Evolutionary conservation across 2,113 vertebrate genomes (phyloP).

Genomic region (Ancistrus triradiatus): DNA sequence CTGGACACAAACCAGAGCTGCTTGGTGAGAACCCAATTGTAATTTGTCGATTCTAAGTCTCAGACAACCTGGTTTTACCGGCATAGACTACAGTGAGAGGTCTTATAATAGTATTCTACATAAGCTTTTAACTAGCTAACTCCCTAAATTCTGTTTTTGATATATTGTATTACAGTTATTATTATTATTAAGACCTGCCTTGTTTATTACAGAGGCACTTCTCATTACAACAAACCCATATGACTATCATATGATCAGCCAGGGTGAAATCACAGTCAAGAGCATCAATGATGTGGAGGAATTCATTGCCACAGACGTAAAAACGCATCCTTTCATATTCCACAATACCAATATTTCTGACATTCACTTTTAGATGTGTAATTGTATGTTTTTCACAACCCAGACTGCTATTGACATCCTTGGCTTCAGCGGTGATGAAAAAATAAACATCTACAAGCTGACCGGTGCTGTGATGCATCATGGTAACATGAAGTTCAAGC

Average conservation of each 20-base stretch:
- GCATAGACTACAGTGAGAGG: no score
- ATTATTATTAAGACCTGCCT: not conserved
- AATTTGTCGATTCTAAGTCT: not conserved
- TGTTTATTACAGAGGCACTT: slow-evolving; percentile 60
- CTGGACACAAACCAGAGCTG: slow-evolving; percentile 65
- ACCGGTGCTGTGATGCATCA: slow-evolving; percentile 54
- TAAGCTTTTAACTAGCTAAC: no score
- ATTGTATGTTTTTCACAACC: no score
- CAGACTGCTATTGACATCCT: slow-evolving; percentile 63
- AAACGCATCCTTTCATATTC: not conserved
- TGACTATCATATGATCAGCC: slow-evolving; percentile 79
- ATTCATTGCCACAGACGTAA: slow-evolving; percentile 85
- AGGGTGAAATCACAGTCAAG: slow-evolving; percentile 82
- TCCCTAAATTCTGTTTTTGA: no score
- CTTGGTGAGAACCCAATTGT: slow-evolving; percentile 47
- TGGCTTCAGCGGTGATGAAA: slow-evolving; percentile 60
- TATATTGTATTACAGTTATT: no score
- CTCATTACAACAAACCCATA: slow-evolving; percentile 85
- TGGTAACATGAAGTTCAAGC: slow-evolving; percentile 53
- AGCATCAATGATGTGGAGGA: slow-evolving; percentile 87
- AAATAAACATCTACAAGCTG: slow-evolving; percentile 61
- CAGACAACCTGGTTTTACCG: not conserved
- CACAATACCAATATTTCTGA: no score
- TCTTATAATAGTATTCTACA: no score
- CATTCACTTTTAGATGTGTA: no score